Evolutionary conservation across 2,888 invertebrate species (phyloP).

Genomic region (Habrosyne pyritoides): DNA sequence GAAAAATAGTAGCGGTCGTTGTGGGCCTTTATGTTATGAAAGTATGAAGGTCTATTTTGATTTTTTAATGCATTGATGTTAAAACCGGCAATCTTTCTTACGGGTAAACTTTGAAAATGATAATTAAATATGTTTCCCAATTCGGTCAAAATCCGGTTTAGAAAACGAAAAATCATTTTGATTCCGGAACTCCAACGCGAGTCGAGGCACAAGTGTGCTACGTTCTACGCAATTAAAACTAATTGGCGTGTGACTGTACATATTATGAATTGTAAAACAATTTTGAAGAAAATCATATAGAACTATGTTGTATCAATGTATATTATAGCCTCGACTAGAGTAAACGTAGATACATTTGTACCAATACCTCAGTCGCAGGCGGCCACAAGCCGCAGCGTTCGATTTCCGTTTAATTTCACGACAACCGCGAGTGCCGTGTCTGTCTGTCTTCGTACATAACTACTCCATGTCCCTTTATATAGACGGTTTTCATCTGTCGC

Average conservation of each 20-base stretch:
- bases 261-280: background rate
- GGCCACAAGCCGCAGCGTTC: slow-evolving; percentile 69
- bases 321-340: background rate
- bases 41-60: no score
- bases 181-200: background rate
- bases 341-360: slow-evolving; percentile 10
- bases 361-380: slow-evolving; percentile 28
- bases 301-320: background rate
- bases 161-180: background rate
- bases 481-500: slow-evolving; percentile 17
- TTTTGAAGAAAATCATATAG: background rate
- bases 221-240: background rate
- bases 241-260: background rate
- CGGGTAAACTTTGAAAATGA: background rate
- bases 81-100: no score
- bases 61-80: no score
- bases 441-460: slow-evolving; percentile 23
- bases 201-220: background rate
- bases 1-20: no score
- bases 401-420: slow-evolving; percentile 77
- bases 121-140: background rate
- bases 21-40: background rate
- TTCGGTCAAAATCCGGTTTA: background rate
- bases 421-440: slow-evolving; percentile 41
- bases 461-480: slow-evolving; percentile 3